Evolutionary conservation across 2,888 invertebrate genomes (phyloP), one percentile per base, ranked within the genome.

Genomic region (Yponomeuta cagnagella): DNA sequence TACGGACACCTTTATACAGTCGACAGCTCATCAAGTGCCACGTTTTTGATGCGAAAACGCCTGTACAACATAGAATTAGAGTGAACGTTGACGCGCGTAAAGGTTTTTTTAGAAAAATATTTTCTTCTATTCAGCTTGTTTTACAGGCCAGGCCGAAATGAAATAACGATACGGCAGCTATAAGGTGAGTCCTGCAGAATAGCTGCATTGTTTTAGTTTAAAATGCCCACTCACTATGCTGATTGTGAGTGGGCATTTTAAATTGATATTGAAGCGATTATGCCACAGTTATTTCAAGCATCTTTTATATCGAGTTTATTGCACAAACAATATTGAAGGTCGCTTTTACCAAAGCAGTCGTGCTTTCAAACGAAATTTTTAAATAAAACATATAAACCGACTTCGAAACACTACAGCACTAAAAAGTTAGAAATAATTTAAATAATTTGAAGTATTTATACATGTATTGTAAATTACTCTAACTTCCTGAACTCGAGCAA

Each of bases 301-400:
- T 48, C 2, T 23, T 68, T 48, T 65, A 15, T 58, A 58, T 15
- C 52, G 30, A 65, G 65, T 65, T 30, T 33, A 33, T 30, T 31
- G 31, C 30, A 33, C 33, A 65, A 23, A 31, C 77, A 73, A 75
- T 15, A 79, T 80, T 79, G 78, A 75, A 76, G 75, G 76, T 76
- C 76, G 77, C 78, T 76, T 75, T 79, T 77, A 79, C 77, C 79
- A 79, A 75, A 74, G 73, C 71, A 72, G 78, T 78, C 76, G 52
- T 58, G 52, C 52, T 58, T 58, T 58, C 52, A 58, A 15, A 58
- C 15, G 12, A 23, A 23, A 23, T 23, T 23, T 23, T 23, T 23
- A 23, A 23, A 23, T 23, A 23, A 23, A 23, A 23, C 23, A 23
- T 23, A 23, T 23, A 23, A 23, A 23, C 23, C 23, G 23, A 23